Evolutionary conservation across 2,888 invertebrate species (phyloP), one percentile per base, ranked within the genome.

Genomic region (Apotomis betuletana): DNA sequence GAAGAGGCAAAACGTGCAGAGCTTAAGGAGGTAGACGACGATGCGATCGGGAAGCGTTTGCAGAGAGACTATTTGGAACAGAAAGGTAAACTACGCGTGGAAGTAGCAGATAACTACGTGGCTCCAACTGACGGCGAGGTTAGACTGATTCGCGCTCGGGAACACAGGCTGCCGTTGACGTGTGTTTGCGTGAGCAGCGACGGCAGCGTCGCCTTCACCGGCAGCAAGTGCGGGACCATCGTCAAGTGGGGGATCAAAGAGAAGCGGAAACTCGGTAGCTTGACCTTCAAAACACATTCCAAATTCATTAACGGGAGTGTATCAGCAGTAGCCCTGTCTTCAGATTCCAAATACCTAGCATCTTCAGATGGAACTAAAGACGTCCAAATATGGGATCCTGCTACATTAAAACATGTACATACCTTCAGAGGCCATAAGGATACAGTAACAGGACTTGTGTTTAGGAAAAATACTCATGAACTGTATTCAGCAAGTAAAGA

Each of bases 1-100:
- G 96, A 97, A 93, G 97, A 97, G 85, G 94, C 94, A 36, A 95
- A 95, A 76, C 94, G 96, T 78, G 94, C 94, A 0, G 96, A 96
- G 78, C 92, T 95, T 15, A 94, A 94, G 76, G 95, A 95, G 78
- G 90, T 95, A 59, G 95, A 95, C 70, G 94, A 94, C 76, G 94
- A 95, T 77, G 94, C 95, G 2, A 94, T 97, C 51, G 94, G 96
- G n/a, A 95, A 95, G 79, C 94, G 97, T 70, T 93, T 99, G 70
- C 96, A 96, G 79, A 96, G 96, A 77, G 98, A 98, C 84, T 96
- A 97, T 84, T 93, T 98, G 55, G 98, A 98, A 85, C 96, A 97
- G 85, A 96, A 96, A 75, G 98, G 98, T 3, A 96, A 95, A 87
- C 90, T 98, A 76, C 95, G 96, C 69, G 95, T 95, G 80, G 94